Conservation (phyloP, 2,797 vertebrate species). For the Neosalanx taihuensis region DNA sequence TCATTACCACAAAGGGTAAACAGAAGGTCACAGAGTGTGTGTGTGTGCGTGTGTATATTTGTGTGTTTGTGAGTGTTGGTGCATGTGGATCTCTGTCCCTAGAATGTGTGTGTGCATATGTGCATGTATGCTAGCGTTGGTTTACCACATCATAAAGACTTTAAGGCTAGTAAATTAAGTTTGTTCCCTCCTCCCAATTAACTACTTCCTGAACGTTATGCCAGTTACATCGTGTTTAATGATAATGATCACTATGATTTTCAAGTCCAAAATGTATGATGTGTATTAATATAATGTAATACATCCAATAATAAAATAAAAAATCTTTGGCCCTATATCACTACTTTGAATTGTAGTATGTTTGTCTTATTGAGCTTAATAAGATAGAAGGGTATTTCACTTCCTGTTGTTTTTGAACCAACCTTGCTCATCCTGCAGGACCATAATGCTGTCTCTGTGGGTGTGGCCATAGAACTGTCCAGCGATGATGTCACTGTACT, state of each 20-base stretch:
- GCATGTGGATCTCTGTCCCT: neutral
- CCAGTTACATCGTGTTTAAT: no score
- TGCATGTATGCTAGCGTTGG: neutral
- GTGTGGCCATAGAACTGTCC: conserved; percentile 97
- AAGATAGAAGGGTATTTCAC: no score
- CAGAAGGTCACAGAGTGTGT: neutral
- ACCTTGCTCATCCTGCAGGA: conserved; percentile 85
- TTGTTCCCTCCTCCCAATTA: no score
- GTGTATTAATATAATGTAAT: no score
- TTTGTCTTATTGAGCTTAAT: no score
- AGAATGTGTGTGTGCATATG: neutral
- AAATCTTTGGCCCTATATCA: no score
- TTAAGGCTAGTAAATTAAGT: no score
- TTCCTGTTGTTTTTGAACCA: conserved; percentile 27
- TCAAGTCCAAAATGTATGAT: no score
- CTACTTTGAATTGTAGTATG: no score
- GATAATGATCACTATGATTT: no score
- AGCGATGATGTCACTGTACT: conserved; percentile 78
- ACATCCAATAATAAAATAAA: no score
- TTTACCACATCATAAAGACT: neutral
- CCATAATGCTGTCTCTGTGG: conserved; percentile 91
- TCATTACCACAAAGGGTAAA: neutral
- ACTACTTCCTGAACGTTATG: no score
- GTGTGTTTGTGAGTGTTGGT: neutral
- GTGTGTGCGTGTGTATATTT: neutral